phyloP scores from a whole-genome alignment of 2,888 invertebrate genomes.

The Aphidoletes aphidimyza region DNA sequence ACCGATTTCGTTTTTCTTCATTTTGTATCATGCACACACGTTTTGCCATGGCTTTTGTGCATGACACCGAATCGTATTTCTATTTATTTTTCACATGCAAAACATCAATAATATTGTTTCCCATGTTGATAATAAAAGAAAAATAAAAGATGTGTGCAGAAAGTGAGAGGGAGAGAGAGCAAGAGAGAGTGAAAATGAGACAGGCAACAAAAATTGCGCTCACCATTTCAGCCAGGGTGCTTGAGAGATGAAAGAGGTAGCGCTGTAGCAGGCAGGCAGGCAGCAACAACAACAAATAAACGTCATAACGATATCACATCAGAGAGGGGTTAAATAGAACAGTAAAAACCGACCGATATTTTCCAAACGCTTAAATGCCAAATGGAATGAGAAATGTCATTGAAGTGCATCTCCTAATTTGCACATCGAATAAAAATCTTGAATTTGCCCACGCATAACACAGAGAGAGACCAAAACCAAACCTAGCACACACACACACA shows the following conservation, averaged over 20 bases:
- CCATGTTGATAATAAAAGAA: conserved; percentile 33
- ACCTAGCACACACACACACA: too few relatives aligned
- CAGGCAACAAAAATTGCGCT: too few relatives aligned
- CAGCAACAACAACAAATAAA: too few relatives aligned
- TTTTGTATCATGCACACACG: too few relatives aligned
- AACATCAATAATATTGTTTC: conserved; percentile 47
- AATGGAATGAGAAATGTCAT: conserved; percentile 36
- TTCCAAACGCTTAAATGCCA: neutral
- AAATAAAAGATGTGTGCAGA: neutral
- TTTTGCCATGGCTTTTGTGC: neutral
- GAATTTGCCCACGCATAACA: too few relatives aligned
- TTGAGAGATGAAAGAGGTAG: neutral
- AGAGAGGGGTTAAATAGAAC: neutral
- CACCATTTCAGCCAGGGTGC: too few relatives aligned
- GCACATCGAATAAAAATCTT: neutral
- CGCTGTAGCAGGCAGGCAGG: too few relatives aligned
- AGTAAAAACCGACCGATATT: neutral
- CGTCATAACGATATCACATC: neutral
- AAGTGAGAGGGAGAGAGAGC: too few relatives aligned
- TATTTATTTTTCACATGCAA: conserved; percentile 51
- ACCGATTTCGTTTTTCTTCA: too few relatives aligned
- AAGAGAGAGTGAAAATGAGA: too few relatives aligned
- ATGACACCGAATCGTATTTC: conserved; percentile 12
- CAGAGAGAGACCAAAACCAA: too few relatives aligned
- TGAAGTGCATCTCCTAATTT: conserved; percentile 22